These are phyloP conservation scores for Sebastes hubbsi DNA, from an alignment of 2,797 vertebrate genomes.

Conservation along the genomic window DNA sequence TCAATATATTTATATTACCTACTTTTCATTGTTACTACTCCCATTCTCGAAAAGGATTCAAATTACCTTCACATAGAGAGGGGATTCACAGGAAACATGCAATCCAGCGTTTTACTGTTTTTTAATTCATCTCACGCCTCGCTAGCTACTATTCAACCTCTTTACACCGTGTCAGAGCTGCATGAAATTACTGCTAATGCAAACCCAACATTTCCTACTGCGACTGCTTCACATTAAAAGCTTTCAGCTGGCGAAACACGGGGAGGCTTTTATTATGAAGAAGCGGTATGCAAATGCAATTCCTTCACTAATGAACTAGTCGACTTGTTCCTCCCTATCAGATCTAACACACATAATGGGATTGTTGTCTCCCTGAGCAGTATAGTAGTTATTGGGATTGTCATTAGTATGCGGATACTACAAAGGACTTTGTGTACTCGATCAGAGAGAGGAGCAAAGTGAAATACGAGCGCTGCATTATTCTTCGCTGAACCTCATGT, in stretches of 20 bases:
- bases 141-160: background rate
- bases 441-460: constrained; percentile 29
- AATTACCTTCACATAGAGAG: background rate
- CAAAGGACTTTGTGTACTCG: constrained; percentile 23
- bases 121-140: background rate
- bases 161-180: background rate
- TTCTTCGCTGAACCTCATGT: constrained; percentile 32
- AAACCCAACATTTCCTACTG: background rate
- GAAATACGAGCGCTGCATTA: constrained; percentile 22
- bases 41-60: background rate
- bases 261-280: background rate
- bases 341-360: background rate
- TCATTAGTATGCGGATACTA: constrained; percentile 28
- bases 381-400: constrained; percentile 23
- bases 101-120: background rate
- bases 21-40: background rate
- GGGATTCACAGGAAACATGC: background rate
- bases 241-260: background rate
- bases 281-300: background rate
- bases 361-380: background rate
- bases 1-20: background rate
- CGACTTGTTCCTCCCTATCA: background rate
- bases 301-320: background rate
- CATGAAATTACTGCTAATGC: background rate
- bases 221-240: background rate